Evolutionary conservation across 2,888 invertebrate genomes (phyloP), one percentile per base, ranked within the genome.

Genomic region (Exephanes ischioxanthus): DNA sequence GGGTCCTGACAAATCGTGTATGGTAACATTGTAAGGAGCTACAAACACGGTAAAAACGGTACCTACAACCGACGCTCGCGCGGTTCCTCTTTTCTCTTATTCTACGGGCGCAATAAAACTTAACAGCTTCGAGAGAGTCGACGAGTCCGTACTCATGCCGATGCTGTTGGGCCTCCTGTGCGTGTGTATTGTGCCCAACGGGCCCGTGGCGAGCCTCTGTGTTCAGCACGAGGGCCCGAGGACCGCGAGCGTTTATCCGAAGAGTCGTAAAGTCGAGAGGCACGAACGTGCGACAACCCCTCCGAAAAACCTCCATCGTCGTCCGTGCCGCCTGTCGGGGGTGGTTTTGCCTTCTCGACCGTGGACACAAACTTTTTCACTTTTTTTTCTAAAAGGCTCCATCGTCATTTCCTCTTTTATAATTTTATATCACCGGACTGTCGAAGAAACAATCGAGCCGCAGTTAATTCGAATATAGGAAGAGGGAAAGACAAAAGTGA

Each of bases 1-100:
- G 88, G 45, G 88, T 91, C 90, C 91, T 92, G 92, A 93, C 92
- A 93, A 93, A 93, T 92, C 91, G 91, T 91, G 91, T 92, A 92
- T 92, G 91, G 91, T 92, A 92, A 93, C 93, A 93, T 91, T 92
- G 92, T 92, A 90, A 90, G 90, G 86, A 88, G 90, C 87, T 66
- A 79, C 76, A 70, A 88, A 88, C 90, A 90, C 88, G 88, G 91
- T 91, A 93, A 92, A 92, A 93, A 91, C 90, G 89, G 90, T 89
- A 81, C 89, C 88, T 76, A 85, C 76, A 76, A 72, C 89, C 90
- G 88, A 85, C 84, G 77, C 75, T 78, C 84, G 80, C 79, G 75
- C 76, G 85, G 78, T 84, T 66, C 79, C 67, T 84, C 77, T 58
- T 80, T 76, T 75, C 68, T 55, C 61, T 67, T 76, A 77, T 77